Base-by-base conservation (phyloP, 2,113 vertebrate species). In the Caranx ignobilis region DNA sequence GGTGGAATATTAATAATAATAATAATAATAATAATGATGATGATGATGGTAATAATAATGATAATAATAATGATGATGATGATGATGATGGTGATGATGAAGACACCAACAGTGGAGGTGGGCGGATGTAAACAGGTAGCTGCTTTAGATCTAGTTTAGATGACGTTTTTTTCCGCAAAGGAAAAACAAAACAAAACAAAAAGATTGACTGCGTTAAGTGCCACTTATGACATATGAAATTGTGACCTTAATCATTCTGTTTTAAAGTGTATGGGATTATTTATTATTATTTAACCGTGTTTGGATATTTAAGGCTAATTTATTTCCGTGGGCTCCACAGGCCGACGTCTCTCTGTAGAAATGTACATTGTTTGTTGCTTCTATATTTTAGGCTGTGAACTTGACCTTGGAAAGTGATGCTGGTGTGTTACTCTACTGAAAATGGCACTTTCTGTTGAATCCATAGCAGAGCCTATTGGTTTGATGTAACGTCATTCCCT, bases 271-370 rank as follows among this genome's bases (percentile, higher is more conserved):
- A 95, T 93, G 92, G 86, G 95, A 95, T 97, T 95, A 96, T 96
- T 97, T 96, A 96, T 96, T 96, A 96, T 97, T 96, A 96, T 96
- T 96, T 96, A 95, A 94, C 92, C 96, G 91, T 91, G 85, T 92
- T 91, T 26, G 26, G n/a, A 88, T 91, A 91, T 90, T 92, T 91
- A 89, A 90, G 73, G 81, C 78, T 92, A 63, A 92, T 89, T 93
- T 92, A 92, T 94, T 92, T 90, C 77, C 85, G 85, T 93, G 87
- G 68, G 70, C 87, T 80, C 68, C 71, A 84, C 89, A 88, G 87
- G 77, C 80, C 83, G 86, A 73, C 80, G 84, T 92, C 82, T 84
- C 88, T 91, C 94, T 95, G 48, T 92, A 88, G 87, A 93, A 90
- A 92, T 92, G 91, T 92, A 84, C 88, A 90, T 86, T 78, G 82